Evolutionary conservation across 2,797 vertebrate genomes (phyloP).

Genomic region (Myotis planiceps): DNA sequence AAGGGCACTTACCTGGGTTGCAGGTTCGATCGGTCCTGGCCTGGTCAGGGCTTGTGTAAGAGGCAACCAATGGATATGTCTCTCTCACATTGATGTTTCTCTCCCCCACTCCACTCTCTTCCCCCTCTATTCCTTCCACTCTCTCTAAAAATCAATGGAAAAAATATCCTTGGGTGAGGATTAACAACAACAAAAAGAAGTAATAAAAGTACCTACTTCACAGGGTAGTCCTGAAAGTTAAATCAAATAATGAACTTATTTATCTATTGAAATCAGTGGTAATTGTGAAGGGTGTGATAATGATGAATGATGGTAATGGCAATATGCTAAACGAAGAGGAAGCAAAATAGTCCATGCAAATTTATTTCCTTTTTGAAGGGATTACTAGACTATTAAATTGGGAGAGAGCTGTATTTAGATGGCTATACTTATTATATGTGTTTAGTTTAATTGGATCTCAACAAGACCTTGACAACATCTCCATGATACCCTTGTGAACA

Average conservation of each 20-base stretch:
- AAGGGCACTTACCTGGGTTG: too few relatives aligned
- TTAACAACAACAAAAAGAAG: too few relatives aligned
- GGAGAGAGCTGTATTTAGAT: not conserved
- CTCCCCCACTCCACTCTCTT: too few relatives aligned
- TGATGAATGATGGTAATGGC: not conserved
- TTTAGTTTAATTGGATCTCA: constrained; percentile 27
- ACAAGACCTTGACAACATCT: not conserved
- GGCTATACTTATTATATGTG: not conserved
- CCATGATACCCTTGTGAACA: not conserved
- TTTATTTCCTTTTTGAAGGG: not conserved
- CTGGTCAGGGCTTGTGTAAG: too few relatives aligned
- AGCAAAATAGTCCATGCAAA: not conserved
- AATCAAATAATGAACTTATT: not conserved
- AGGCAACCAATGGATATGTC: too few relatives aligned
- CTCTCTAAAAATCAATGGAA: too few relatives aligned
- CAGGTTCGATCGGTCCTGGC: too few relatives aligned
- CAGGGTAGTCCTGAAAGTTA: not conserved
- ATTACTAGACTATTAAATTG: not conserved
- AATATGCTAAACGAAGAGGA: not conserved
- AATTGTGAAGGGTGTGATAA: not conserved
- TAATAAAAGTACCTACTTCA: not conserved
- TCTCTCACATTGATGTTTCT: too few relatives aligned
- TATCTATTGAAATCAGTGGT: not conserved
- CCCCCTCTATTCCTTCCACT: too few relatives aligned
- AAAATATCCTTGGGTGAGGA: too few relatives aligned